Percentiles rank a stretch among this genome's conserved stretches.
Evolutionary conservation across 37 sponge, comb jelly and placozoan genomes (phyloP).

Genomic region (Crambe crambe): DNA sequence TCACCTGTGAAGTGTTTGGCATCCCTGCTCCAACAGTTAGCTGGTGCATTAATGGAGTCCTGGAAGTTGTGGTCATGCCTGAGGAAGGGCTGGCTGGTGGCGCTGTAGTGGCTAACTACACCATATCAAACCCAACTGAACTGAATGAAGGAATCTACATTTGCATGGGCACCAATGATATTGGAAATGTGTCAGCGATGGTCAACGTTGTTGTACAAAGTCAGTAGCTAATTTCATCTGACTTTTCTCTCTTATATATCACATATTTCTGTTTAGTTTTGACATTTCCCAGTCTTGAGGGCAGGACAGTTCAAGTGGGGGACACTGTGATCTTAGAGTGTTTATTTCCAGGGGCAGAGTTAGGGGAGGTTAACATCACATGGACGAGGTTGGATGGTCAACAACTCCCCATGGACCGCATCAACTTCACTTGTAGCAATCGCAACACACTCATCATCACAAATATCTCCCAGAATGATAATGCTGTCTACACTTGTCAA

Average conservation of each 20-base stretch:
- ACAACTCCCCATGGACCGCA: background rate
- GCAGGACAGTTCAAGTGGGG: too few species aligned
- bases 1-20: slow-evolving; percentile 24
- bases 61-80: background rate
- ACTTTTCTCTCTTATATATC: background rate
- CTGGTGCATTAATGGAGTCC: background rate
- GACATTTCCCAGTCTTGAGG: too few species aligned
- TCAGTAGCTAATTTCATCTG: background rate
- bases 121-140: background rate
- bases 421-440: background rate
- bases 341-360: background rate
- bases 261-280: too few species aligned
- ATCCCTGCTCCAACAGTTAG: slow-evolving; percentile 34
- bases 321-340: slow-evolving; percentile 3
- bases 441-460: background rate
- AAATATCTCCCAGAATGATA: background rate
- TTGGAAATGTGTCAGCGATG: background rate
- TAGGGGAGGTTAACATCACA: background rate
- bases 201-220: background rate
- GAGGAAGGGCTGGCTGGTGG: background rate
- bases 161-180: slow-evolving; percentile 5
- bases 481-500: background rate
- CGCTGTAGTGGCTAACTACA: background rate
- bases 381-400: background rate
- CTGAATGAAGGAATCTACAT: slow-evolving; percentile 2